phyloP scores from a whole-genome alignment of 2,797 vertebrate species.

The Balearica regulorum region DNA sequence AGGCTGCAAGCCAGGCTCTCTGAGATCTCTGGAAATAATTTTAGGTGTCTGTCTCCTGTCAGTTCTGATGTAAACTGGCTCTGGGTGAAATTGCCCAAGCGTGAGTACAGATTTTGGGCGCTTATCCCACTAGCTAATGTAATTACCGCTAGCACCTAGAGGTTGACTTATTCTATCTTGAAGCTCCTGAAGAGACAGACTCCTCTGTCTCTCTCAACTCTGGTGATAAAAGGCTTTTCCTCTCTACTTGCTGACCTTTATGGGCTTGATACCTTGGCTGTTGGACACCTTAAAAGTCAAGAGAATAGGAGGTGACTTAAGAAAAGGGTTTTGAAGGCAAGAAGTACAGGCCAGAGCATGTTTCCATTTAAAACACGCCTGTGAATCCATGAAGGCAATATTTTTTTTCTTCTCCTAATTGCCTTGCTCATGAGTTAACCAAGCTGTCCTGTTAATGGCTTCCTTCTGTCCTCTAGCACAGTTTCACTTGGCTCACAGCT shows the following conservation, averaged over 20 bases:
- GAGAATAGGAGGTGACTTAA: background rate
- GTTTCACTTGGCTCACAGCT: slow-evolving; percentile 42
- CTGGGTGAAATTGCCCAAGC: background rate
- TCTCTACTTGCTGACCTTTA: background rate
- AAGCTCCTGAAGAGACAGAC: background rate
- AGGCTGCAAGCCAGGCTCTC: background rate
- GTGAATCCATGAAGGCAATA: background rate
- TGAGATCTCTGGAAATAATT: background rate
- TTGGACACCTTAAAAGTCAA: background rate
- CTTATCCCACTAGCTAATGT: background rate
- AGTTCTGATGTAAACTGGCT: background rate
- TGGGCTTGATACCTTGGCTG: background rate
- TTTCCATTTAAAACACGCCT: background rate
- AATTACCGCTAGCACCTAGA: background rate
- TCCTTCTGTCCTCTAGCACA: slow-evolving; percentile 50
- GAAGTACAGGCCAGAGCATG: background rate
- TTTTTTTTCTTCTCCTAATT: background rate
- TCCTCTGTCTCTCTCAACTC: background rate
- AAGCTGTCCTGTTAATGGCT: slow-evolving; percentile 29
- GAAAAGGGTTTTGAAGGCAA: background rate
- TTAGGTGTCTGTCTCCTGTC: slow-evolving; percentile 21
- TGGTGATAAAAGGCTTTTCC: background rate
- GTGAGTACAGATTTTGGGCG: background rate
- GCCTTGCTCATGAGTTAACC: background rate
- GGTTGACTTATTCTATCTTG: background rate